Conservation (phyloP, 2,888 invertebrate species). For the Dendrolimus pini region DNA sequence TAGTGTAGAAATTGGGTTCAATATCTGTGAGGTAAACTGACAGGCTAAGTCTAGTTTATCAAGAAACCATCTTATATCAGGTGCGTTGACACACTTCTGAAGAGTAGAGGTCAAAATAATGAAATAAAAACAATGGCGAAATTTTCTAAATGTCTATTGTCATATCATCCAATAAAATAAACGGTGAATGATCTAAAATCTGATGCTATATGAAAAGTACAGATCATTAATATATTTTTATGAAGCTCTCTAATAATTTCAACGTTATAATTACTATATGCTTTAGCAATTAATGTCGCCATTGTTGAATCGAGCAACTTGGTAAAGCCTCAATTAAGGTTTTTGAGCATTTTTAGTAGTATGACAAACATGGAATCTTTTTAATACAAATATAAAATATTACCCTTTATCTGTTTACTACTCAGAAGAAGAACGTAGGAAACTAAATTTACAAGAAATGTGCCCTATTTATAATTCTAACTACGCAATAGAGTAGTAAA, state of each 20-base stretch:
- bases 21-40: neutral
- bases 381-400: no score
- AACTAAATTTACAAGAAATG: no score
- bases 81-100: constrained; percentile 10
- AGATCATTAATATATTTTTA: neutral
- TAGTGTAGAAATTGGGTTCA: no score
- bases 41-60: neutral
- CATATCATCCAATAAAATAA: neutral
- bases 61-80: neutral
- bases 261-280: neutral
- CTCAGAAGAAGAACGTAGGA: no score
- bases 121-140: constrained; percentile 5
- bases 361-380: no score
- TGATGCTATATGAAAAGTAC: neutral
- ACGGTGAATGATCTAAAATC: neutral
- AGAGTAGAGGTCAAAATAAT: constrained; percentile 9
- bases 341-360: no score
- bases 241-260: neutral
- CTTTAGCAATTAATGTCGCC: neutral
- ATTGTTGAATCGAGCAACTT: neutral
- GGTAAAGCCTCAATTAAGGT: no score
- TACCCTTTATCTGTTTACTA: no score
- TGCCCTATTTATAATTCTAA: no score
- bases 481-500: no score
- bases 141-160: neutral